phyloP scores from a whole-genome alignment of 2,113 vertebrate genomes.

The Pelusios castaneus region DNA sequence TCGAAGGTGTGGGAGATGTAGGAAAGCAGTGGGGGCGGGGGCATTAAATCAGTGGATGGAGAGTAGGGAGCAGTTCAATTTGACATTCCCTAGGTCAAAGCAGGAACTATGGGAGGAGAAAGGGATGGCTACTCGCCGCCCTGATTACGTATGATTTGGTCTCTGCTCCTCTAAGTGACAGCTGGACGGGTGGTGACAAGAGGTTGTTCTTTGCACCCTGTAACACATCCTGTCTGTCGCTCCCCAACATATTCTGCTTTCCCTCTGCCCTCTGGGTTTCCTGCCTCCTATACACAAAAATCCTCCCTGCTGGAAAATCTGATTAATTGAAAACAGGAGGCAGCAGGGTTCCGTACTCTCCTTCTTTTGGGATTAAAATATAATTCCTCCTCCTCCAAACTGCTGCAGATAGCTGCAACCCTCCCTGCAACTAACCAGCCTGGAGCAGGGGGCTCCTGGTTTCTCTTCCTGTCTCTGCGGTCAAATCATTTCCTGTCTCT shows the following conservation, averaged over 20 bases:
- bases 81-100: background rate
- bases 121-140: fast-evolving
- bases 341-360: background rate
- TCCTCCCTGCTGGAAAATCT: background rate
- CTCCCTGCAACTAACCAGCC: background rate
- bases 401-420: too few species aligned
- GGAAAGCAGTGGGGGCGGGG: background rate
- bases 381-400: background rate
- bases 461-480: background rate
- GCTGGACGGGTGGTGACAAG: background rate
- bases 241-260: background rate
- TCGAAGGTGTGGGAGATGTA: background rate
- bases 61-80: background rate
- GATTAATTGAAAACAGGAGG: background rate
- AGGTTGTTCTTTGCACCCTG: background rate
- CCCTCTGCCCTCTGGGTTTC: background rate
- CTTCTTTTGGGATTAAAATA: background rate
- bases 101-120: background rate
- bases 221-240: background rate
- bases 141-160: background rate
- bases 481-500: background rate
- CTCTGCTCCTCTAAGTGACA: background rate
- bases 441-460: background rate
- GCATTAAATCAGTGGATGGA: background rate
- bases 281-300: background rate